Conservation (phyloP, 30 jellyfish, hydroid and myxozoan genomes). For the Morbakka virulenta region DNA sequence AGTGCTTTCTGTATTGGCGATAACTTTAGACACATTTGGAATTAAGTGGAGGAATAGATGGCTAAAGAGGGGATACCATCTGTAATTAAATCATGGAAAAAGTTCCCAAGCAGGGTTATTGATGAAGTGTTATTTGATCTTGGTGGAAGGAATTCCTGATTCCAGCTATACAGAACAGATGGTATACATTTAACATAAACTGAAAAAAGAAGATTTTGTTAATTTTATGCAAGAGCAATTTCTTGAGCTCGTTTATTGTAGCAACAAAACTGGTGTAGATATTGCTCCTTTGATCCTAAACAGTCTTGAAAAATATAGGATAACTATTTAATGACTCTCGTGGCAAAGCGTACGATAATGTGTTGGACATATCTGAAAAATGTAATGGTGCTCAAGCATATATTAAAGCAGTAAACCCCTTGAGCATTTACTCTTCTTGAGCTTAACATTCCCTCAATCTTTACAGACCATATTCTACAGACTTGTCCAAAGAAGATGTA, state of each 20-base stretch:
- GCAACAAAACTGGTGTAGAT: not conserved
- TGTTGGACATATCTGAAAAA: not conserved
- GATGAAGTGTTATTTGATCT: slow-evolving; percentile 1
- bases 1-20: slow-evolving; percentile 41
- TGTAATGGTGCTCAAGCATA: not conserved
- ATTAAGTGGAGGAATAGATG: slow-evolving; percentile 3
- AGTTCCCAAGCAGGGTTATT: slow-evolving; percentile 24
- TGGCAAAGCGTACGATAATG: slow-evolving; percentile 17
- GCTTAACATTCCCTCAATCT: slow-evolving; percentile 8
- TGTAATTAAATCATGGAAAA: slow-evolving; percentile 41
- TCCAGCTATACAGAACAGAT: not conserved
- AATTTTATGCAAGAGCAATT: not conserved
- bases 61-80: slow-evolving; percentile 25
- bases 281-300: not conserved
- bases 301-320: not conserved
- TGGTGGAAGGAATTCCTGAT: not conserved
- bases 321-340: not conserved
- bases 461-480: slow-evolving; percentile 2
- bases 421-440: not conserved
- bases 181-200: not conserved
- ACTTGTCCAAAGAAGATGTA: not conserved
- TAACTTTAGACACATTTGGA: slow-evolving; percentile 24
- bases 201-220: not conserved
- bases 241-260: not conserved
- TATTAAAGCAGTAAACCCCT: not conserved